Evolutionary conservation across 1,140 invertebrate species (phyloP), one percentile per base, ranked within the genome.

Genomic region (Leptinotarsa undecemlineata): DNA sequence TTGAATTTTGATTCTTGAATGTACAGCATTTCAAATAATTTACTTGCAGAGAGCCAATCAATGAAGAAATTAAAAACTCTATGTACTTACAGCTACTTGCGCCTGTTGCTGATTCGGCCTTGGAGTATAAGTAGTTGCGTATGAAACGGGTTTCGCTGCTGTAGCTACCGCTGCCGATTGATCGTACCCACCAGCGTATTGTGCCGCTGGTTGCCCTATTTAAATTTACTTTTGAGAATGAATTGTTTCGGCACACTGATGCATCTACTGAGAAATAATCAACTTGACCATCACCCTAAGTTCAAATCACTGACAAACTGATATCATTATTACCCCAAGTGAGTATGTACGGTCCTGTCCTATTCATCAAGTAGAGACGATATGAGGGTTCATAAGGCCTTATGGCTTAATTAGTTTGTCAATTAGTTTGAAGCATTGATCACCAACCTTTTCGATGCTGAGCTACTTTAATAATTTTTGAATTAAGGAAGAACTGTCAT

Each of bases 131-230:
- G 88, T 87, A 60, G 87, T 87, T 4, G 87, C 88, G 48, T 89
- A 89, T 42, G 88, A 88, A 73, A 89, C 88, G 70, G 89, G 85
- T 63, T 89, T 88, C 4, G 87, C 82, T 51, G 87, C 86, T 71
- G 87, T 83, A 33, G 85, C 86, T 47, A 68, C 66, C n/a, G 68
- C 68, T 13, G 48, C 68, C n/a, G 86, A 90, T 80, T 93, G 92
- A 78, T 93, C 93, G 74, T 92, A 90, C 71, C 88, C 85, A 23
- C 86, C 85, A 70, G 88, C 85, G 78, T 93, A 92, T 57, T 91
- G 90, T 11, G 91, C 88, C 13, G 90, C 91, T 15, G 91, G 90
- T 79, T 92, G 91, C 79, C 81, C 82, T 75, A 42, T 42, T 68
- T 47, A 68, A 68, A 26, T 42, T 42, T 26, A 23, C 33, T 68